Conservation (phyloP, 2,888 invertebrate genomes). For the Microplitis deprimator region DNA sequence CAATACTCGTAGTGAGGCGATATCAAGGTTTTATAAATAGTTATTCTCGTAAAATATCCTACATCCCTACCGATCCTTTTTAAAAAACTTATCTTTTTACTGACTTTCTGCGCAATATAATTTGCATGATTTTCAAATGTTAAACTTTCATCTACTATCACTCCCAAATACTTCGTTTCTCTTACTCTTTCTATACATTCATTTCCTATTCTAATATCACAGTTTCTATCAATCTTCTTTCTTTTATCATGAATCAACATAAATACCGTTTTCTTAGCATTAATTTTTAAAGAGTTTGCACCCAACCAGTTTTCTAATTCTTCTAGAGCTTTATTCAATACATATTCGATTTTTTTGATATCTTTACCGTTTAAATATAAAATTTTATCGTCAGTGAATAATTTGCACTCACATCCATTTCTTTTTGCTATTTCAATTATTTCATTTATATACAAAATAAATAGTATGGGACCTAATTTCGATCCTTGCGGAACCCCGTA, state of each 20-base stretch:
- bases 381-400: constrained; percentile 38
- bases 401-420: background rate
- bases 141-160: constrained; percentile 36
- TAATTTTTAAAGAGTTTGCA: constrained; percentile 34
- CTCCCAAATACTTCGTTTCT: constrained; percentile 34
- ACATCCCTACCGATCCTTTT: constrained; percentile 36
- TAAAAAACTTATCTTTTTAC: constrained; percentile 39
- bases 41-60: constrained; percentile 30
- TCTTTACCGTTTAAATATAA: constrained; percentile 35
- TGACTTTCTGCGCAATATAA: constrained; percentile 41
- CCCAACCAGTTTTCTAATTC: constrained; percentile 36
- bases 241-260: constrained; percentile 38
- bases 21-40: constrained; percentile 44
- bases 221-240: constrained; percentile 33
- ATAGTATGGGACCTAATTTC: constrained; percentile 30
- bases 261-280: constrained; percentile 35
- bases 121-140: constrained; percentile 27
- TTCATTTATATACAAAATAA: constrained; percentile 35
- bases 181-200: constrained; percentile 25
- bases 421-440: constrained; percentile 12
- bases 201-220: constrained; percentile 29
- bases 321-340: constrained; percentile 28
- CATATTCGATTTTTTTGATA: constrained; percentile 19
- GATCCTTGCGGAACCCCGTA: constrained; percentile 38
- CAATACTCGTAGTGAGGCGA: constrained; percentile 43